phyloP scores from a whole-genome alignment of 2,797 vertebrate species.

The Botia almorhae region DNA sequence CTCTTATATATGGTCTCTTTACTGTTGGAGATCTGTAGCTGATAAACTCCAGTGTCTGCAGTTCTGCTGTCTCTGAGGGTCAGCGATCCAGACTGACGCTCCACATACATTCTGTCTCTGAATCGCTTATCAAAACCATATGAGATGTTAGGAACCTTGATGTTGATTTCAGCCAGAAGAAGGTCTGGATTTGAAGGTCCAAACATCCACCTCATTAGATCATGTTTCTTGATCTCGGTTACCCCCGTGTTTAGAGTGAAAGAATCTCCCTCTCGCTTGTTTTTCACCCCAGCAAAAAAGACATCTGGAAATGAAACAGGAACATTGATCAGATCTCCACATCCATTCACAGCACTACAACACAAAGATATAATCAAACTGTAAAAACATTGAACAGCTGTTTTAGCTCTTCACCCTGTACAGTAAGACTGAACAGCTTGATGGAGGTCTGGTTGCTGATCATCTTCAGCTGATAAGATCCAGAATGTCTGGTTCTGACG shows the following conservation, averaged over 20 bases:
- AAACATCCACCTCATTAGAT: neutral
- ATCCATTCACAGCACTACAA: neutral
- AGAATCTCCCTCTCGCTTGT: neutral
- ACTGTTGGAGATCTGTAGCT: neutral
- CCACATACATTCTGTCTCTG: neutral
- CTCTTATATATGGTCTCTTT: slow-evolving; percentile 1
- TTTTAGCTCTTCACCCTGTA: neutral
- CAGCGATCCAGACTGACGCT: neutral
- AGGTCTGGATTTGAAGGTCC: neutral
- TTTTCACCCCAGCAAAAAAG: neutral
- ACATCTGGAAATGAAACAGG: neutral
- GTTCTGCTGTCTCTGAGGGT: neutral
- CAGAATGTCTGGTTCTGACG: neutral
- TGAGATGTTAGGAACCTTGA: neutral
- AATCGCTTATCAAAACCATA: neutral
- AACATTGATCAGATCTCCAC: neutral
- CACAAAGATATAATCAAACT: too few species aligned
- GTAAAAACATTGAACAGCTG: too few species aligned
- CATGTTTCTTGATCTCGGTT: neutral
- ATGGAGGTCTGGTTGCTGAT: neutral
- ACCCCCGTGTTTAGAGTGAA: neutral
- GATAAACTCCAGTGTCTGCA: neutral
- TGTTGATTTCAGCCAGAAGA: neutral
- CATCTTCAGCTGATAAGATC: neutral
- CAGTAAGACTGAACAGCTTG: neutral